Conservation (phyloP, 1,140 invertebrate species). For the Bombus turneri region DNA sequence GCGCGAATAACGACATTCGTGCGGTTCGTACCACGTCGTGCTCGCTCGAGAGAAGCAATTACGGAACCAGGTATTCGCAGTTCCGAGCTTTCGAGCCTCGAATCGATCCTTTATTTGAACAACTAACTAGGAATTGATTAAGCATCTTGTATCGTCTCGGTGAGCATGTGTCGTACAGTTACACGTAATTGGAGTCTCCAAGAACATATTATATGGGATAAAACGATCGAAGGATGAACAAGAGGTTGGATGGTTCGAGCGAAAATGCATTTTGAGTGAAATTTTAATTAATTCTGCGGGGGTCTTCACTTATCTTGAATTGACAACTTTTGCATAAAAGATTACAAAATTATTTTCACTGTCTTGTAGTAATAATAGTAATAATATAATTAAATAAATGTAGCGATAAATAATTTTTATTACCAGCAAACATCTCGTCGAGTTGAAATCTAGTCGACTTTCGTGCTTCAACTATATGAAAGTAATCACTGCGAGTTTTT, state of each 20-base stretch:
- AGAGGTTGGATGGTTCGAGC: not conserved
- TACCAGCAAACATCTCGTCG: no score
- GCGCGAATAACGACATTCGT: not conserved
- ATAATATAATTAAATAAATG: no score
- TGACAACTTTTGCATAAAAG: no score
- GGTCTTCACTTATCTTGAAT: not conserved
- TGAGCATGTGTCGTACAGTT: no score
- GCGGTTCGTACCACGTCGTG: not conserved
- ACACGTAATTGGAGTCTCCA: not conserved
- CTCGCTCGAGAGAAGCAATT: not conserved
- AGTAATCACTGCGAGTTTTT: not conserved
- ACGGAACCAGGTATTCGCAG: not conserved
- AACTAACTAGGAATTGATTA: not conserved
- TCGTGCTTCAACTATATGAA: not conserved
- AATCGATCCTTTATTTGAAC: conserved; percentile 12
- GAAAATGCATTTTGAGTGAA: not conserved
- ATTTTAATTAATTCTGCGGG: not conserved
- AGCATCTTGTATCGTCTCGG: not conserved
- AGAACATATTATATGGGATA: not conserved
- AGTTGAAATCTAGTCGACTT: not conserved
- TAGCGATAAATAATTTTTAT: no score
- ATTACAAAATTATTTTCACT: no score
- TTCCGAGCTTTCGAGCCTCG: not conserved
- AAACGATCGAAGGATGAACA: not conserved
- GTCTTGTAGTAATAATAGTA: no score